Percentiles rank a stretch among this genome's conserved stretches.
These are phyloP conservation scores for Ptilodon capucinus DNA, from an alignment of 2,888 invertebrate species.

Conservation along the genomic window DNA sequence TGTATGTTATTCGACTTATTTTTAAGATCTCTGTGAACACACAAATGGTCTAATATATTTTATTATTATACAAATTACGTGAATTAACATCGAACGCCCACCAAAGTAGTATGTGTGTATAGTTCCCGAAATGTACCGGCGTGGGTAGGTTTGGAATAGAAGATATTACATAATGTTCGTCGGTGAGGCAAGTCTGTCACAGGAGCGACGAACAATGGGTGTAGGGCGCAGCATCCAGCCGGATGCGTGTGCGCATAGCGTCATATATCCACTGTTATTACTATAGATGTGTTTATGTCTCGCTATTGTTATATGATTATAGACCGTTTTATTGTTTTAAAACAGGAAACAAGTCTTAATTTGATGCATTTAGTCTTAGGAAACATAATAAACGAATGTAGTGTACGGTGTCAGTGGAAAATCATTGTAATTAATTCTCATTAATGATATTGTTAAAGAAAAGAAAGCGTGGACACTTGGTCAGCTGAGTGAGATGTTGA, in stretches of 20 bases:
- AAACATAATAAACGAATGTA: too few relatives aligned
- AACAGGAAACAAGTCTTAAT: constrained; percentile 2
- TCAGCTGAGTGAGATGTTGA: constrained; percentile 27
- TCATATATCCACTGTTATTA: background rate
- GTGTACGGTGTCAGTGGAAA: too few relatives aligned
- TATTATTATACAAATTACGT: background rate
- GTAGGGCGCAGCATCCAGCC: constrained; percentile 22
- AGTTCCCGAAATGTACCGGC: background rate
- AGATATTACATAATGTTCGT: background rate
- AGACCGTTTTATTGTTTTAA: background rate
- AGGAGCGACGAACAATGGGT: constrained; percentile 17
- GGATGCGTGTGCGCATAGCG: constrained; percentile 6
- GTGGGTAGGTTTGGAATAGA: background rate
- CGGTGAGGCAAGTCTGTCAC: constrained; percentile 3
- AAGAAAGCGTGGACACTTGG: constrained; percentile 27
- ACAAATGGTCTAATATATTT: too few relatives aligned
- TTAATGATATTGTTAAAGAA: background rate
- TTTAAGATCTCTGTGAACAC: too few relatives aligned
- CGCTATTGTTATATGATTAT: background rate
- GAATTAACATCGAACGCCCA: background rate
- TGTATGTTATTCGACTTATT: too few relatives aligned
- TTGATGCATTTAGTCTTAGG: too few relatives aligned
- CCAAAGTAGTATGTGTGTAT: background rate
- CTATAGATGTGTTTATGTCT: background rate
- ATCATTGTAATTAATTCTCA: too few relatives aligned